These are phyloP conservation scores for Maccullochella peelii DNA, from an alignment of 2,113 vertebrate genomes.

Conservation along the genomic window DNA sequence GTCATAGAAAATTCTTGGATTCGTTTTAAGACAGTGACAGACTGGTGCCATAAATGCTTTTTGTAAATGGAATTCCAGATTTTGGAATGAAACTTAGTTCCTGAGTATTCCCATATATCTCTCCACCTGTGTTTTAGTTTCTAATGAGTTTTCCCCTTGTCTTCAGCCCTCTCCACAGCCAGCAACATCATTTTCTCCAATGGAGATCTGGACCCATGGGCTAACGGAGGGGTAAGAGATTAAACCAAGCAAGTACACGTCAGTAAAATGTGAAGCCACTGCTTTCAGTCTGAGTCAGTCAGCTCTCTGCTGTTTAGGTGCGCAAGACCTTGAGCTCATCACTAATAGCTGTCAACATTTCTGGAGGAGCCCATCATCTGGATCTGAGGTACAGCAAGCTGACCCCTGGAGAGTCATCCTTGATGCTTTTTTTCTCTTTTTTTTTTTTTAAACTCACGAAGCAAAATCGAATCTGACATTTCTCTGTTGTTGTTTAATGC, in stretches of 20 bases:
- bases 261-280: not conserved
- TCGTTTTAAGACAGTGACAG: too few relatives aligned
- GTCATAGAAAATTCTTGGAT: not conserved
- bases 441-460: not conserved
- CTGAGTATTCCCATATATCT: not conserved
- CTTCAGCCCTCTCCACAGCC: slow-evolving; percentile 87
- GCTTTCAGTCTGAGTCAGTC: not conserved
- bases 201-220: slow-evolving; percentile 95
- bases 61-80: not conserved
- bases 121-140: not conserved
- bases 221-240: slow-evolving; percentile 91
- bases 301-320: slow-evolving; percentile 80
- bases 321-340: slow-evolving; percentile 86
- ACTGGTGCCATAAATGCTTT: not conserved
- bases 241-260: not conserved
- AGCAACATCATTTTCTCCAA: slow-evolving; percentile 98
- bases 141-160: slow-evolving; percentile 15
- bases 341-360: slow-evolving; percentile 85
- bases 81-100: not conserved
- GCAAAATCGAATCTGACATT: not conserved
- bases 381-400: slow-evolving; percentile 88
- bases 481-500: not conserved
- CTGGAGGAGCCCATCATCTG: slow-evolving; percentile 91
- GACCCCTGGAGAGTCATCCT: not conserved
- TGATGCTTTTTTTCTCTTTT: not conserved